Percentiles rank a stretch among this genome's conserved stretches.
Evolutionary conservation across 2,113 vertebrate genomes (phyloP).

Genomic region (Hymenochirus boettgeri): DNA sequence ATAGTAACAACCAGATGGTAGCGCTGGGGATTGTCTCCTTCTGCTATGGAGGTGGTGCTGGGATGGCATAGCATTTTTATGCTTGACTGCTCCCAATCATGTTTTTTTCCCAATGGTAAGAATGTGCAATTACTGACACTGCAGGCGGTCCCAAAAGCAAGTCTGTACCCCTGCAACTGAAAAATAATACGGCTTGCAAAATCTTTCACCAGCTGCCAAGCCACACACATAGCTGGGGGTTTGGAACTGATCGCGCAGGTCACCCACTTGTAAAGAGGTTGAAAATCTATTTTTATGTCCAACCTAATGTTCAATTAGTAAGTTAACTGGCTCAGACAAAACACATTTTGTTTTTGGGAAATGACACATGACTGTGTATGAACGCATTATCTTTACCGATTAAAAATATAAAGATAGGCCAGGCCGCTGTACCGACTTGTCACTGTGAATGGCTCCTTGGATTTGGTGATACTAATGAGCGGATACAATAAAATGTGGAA

Average conservation of each 20-base stretch:
- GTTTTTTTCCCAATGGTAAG: constrained; percentile 84
- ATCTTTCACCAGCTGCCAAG: constrained; percentile 92
- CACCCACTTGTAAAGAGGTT: constrained; percentile 59
- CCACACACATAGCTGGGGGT: constrained; percentile 82
- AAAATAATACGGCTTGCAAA: constrained; percentile 90
- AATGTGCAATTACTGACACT: constrained; percentile 91
- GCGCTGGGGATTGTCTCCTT: constrained; percentile 80
- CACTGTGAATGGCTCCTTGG: no score
- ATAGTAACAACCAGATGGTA: constrained; percentile 90
- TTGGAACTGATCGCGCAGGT: constrained; percentile 70
- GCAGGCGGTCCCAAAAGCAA: constrained; percentile 85
- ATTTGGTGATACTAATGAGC: no score
- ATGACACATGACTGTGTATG: neutral
- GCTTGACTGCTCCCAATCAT: constrained; percentile 92
- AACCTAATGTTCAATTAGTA: neutral
- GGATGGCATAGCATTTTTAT: constrained; percentile 97
- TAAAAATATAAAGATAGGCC: neutral
- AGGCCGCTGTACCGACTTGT: no score
- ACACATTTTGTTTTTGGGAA: no score
- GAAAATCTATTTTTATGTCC: neutral
- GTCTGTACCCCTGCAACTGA: constrained; percentile 90
- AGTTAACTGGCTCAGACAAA: neutral
- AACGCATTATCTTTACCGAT: neutral
- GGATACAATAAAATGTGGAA: no score
- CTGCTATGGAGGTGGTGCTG: constrained; percentile 85